Evolutionary conservation across 64 coral and sea anemone genomes (phyloP), one percentile per base, ranked within the genome.

Genomic region (Orbicella faveolata): DNA sequence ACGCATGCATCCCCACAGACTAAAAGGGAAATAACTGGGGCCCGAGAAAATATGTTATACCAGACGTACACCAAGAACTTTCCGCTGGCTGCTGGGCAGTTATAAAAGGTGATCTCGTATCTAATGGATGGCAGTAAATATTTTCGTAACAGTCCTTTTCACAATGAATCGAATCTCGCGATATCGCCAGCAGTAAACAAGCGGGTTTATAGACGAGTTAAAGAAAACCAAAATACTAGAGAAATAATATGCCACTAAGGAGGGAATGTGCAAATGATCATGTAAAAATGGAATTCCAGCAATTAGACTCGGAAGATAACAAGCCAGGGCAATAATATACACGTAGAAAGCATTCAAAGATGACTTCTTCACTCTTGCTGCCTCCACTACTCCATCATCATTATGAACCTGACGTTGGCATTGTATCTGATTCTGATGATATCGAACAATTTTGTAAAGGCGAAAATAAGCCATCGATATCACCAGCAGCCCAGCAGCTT

Each of bases 391-490:
- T 59, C 23, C 5, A 15, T 20, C 5, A 15, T 20, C 15, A 70
- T 70, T 70, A n/a, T 12, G 9, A 70, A 26, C 23, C 34, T 19
- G 30, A 1, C 25, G 23, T 67, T 90, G 78, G 16, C 39, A 33
- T 23, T 26, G 78, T 55, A 90, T 90, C 55, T 90, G 88, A 59
- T 19, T 36, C 5, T 54, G 64, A 61, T 90, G 88, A 81, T 69
- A 72, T 52, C 30, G 37, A 26, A 90, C 51, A 10, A 81, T 52
- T 68, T 74, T 65, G 54, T 70, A 82, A n/a, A 90, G 39, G 9
- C 33, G 52, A 26, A 90, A 14, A 26, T 75, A 82, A 16, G 69
- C 79, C 23, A 73, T 19, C 33, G 79, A 75, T 12, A 73, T 37
- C 65, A 83, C 6, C 1, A 83, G 1, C 61, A 90, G 1, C 18